These are phyloP conservation scores for Zaprionus lineosus DNA, from an alignment of 2,888 invertebrate genomes.

Conservation along the genomic window DNA sequence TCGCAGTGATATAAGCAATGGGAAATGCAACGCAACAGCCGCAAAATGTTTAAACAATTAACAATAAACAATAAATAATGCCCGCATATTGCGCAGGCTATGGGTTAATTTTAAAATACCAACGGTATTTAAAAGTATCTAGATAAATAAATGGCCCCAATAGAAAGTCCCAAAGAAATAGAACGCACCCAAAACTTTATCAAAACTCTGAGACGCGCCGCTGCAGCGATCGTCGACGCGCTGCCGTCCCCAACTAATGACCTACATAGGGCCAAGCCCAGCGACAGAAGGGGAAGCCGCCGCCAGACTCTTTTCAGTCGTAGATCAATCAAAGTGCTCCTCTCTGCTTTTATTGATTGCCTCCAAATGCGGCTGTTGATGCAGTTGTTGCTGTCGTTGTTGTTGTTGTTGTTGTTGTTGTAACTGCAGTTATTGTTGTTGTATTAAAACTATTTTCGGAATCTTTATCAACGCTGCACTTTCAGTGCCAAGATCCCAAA, in stretches of 20 bases:
- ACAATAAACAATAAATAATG: slow-evolving; percentile 55
- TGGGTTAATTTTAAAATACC: slow-evolving; percentile 24
- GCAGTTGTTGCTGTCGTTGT: slow-evolving; percentile 5
- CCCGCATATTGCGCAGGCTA: slow-evolving; percentile 14
- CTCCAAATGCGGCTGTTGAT: too few species aligned
- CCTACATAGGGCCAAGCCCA: slow-evolving; percentile 54
- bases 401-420: neutral
- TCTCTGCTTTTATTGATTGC: slow-evolving; percentile 42
- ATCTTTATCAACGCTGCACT: slow-evolving; percentile 25
- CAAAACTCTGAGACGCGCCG: slow-evolving; percentile 27
- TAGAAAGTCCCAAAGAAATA: too few species aligned
- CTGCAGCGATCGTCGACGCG: too few species aligned
- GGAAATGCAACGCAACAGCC: slow-evolving; percentile 18
- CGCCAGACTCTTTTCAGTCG: too few species aligned
- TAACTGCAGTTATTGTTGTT: neutral
- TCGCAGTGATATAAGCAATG: slow-evolving; percentile 61
- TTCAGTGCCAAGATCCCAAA: slow-evolving; percentile 11
- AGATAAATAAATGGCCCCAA: slow-evolving; percentile 28
- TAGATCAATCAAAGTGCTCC: slow-evolving; percentile 61
- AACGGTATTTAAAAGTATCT: slow-evolving; percentile 11
- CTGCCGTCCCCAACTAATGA: slow-evolving; percentile 51
- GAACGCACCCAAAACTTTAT: slow-evolving; percentile 32
- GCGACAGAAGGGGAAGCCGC: neutral
- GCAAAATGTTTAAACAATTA: slow-evolving; percentile 44
- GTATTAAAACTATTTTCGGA: slow-evolving; percentile 32